Conservation (phyloP, 2,888 invertebrate genomes). For the Clunio marinus region DNA sequence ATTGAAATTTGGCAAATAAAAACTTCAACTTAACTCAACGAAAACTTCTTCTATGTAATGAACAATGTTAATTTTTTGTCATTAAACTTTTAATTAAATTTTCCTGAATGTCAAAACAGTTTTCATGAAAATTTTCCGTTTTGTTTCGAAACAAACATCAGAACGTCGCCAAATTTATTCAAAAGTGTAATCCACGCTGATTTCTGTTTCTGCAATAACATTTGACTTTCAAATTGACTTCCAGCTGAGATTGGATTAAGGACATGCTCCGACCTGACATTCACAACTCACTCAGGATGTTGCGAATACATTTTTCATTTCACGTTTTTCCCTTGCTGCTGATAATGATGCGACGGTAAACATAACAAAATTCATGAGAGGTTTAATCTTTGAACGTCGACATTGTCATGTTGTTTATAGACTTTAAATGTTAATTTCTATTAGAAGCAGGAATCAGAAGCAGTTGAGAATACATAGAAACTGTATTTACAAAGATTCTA, state of each 20-base stretch:
- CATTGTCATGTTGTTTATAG: background rate
- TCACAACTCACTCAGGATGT: background rate
- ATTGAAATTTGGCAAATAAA: too few relatives aligned
- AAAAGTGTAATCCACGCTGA: background rate
- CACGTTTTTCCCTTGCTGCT: background rate
- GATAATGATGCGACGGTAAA: background rate
- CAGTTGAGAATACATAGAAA: too few relatives aligned
- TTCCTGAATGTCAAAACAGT: background rate
- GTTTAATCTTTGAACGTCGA: background rate
- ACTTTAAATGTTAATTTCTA: background rate
- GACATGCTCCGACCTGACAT: constrained; percentile 35
- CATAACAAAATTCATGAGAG: background rate
- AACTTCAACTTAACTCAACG: too few relatives aligned
- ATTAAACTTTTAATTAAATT: background rate
- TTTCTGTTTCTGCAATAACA: constrained; percentile 22
- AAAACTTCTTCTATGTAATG: too few relatives aligned
- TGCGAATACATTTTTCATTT: background rate
- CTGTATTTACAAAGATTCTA: too few relatives aligned
- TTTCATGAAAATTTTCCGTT: background rate
- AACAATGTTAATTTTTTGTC: background rate
- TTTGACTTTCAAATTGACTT: constrained; percentile 37
- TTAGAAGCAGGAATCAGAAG: background rate
- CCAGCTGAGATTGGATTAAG: constrained; percentile 31
- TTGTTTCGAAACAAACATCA: background rate
- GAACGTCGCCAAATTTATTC: constrained; percentile 30